Evolutionary conservation across 2,797 vertebrate species (phyloP), one percentile per base, ranked within the genome.

Genomic region (Acanthis flammea): DNA sequence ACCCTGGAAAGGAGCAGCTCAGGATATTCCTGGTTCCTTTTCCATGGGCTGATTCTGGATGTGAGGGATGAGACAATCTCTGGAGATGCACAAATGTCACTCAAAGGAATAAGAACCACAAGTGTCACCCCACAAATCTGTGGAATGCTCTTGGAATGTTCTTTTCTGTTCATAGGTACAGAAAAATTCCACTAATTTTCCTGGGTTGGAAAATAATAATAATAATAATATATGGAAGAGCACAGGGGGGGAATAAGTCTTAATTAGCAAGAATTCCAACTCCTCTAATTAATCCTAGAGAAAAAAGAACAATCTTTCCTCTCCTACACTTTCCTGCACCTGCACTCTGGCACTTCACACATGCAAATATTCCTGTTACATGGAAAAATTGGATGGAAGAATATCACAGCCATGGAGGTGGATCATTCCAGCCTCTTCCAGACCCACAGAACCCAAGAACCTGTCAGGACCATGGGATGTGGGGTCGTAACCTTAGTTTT

Each of bases 41-140:
- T 45, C 75, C 39, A 23, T 1, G 4, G 25, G 23, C 6, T 25
- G 24, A 66, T 68, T n/a, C 15, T 51, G 21, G 31, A 86, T 5
- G 0, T 30, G 37, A 44, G 19, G 55, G 42, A 61, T 21, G 2
- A 0, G 27, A 62, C 9, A 47, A 27, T 4, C 33, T 25, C 65
- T 18, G 5, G 48, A 70, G 55, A 35, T 12, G 35, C 21, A 7
- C 21, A 77, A 58, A 66, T n/a, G 53, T 19, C 62, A 77, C 50
- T 35, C 10, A 8, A 58, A 57, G 47, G 58, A 71, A 3, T 23
- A 33, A 83, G 16, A 61, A 22, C 12, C 42, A 28, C 6, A 22
- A 53, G 15, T 2, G 25, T 18, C 45, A 15, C 35, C 72, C 45
- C 55, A 7, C 6, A 88, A 48, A 31, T 10, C 25, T 0, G 0